Base-by-base conservation (phyloP, 2,888 invertebrate genomes). In the Synergus umbraculus region DNA sequence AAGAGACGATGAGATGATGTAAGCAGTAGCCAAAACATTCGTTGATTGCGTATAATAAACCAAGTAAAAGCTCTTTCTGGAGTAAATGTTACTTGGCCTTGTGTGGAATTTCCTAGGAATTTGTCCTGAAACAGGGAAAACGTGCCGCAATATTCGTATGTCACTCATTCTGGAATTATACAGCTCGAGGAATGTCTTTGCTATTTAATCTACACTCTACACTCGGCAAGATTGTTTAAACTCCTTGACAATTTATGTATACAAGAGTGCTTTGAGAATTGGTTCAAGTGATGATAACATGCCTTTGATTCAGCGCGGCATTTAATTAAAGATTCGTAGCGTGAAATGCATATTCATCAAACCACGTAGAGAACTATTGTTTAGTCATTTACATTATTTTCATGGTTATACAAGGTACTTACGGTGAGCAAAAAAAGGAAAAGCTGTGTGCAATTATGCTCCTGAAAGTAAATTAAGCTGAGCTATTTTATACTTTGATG, bases 71-170 rank as follows among this genome's bases (percentile, higher is more conserved):
- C 22, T 63, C 43, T 43, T 65, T 41, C 73, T 54, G 7, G 54
- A 37, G n/a, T 54, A 54, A 37, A 73, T 41, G 73, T 54, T 73
- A 54, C 49, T 73, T 37, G 37, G 73, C 46, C 54, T 73, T 54
- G 54, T 54, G n/a, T 73, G 73, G 73, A 54, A 73, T 73, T 73
- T 54, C 41, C 49, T 73, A n/a, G 73, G 73, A 73, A 54, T 73
- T 73, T 73, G 73, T 54, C 41, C 73, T 54, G 73, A 49, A 73
- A 54, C 54, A 54, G n/a, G 73, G 54, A 73, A 73, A 37, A 73
- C 73, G 54, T 73, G 29, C 54, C 18, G 54, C 54, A 73, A 73
- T 73, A 73, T 73, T 10, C 73, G 49, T 54, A 73, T 37, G 73
- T 54, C 54, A 37, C 73, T 73, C 49, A 73, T 54, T 73, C 37